Evolutionary conservation across 1,140 invertebrate species (phyloP).

Genomic region (Hypsibius dujardini): DNA sequence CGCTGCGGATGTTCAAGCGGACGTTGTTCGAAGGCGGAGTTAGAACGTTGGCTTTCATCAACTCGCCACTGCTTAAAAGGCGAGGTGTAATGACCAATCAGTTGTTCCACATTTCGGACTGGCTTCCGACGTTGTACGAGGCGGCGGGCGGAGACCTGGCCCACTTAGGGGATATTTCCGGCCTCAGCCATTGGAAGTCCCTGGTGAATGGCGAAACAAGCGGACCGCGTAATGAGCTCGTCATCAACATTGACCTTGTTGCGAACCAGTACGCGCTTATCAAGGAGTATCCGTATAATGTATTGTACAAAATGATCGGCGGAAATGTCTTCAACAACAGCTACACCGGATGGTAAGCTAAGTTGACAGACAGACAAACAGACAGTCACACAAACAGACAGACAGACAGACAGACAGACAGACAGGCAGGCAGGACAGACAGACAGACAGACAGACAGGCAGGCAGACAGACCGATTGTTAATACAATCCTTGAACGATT

Average conservation of each 20-base stretch:
- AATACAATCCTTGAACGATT: too few relatives aligned
- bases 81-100: constrained; percentile 24
- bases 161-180: constrained; percentile 26
- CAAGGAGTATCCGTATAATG: background rate
- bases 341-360: too few relatives aligned
- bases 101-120: constrained; percentile 23
- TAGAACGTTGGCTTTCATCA: background rate
- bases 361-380: too few relatives aligned
- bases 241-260: constrained; percentile 30
- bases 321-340: too few relatives aligned
- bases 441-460: too few relatives aligned
- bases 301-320: background rate
- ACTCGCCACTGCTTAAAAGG: background rate
- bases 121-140: constrained; percentile 23
- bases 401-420: too few relatives aligned
- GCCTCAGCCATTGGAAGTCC: constrained; percentile 27
- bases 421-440: too few relatives aligned
- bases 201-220: constrained; percentile 23
- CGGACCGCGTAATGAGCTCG: constrained; percentile 26
- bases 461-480: too few relatives aligned
- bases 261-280: constrained; percentile 25
- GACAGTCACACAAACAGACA: too few relatives aligned
- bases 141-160: constrained; percentile 24
- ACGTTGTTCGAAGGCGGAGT: background rate
- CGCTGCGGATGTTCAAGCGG: background rate